Percentiles rank a stretch among this genome's conserved stretches.
Evolutionary conservation across 2,888 invertebrate species (phyloP).

Genomic region (Gastrophysa polygoni): DNA sequence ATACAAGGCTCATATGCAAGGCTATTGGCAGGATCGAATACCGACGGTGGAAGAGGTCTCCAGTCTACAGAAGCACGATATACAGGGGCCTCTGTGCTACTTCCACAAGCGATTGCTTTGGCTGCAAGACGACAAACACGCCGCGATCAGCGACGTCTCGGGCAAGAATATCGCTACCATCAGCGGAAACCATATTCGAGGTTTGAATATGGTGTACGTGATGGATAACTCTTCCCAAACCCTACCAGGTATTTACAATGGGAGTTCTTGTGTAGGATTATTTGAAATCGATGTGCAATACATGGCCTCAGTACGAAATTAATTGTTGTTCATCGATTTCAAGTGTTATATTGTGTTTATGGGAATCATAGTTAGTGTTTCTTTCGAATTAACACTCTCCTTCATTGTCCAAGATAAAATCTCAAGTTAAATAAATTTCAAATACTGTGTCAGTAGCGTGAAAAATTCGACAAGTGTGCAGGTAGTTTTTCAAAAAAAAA

Average conservation of each 20-base stretch:
- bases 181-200: conserved; percentile 68
- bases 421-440: too few species aligned
- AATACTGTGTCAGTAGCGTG: too few species aligned
- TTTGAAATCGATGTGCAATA: too few species aligned
- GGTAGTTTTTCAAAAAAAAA: too few species aligned
- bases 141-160: conserved; percentile 76
- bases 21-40: conserved; percentile 40
- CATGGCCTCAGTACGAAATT: too few species aligned
- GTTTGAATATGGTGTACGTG: conserved; percentile 73
- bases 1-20: conserved; percentile 71
- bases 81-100: conserved; percentile 77
- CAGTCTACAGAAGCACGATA: conserved; percentile 61
- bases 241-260: conserved; percentile 39
- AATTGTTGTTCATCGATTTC: too few species aligned
- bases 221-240: conserved; percentile 68
- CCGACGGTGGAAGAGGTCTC: conserved; percentile 47
- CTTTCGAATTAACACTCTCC: neutral
- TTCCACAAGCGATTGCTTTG: conserved; percentile 83
- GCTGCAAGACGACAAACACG: conserved; percentile 76
- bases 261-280: too few species aligned
- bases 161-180: conserved; percentile 75
- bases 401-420: neutral
- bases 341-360: too few species aligned
- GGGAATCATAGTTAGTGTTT: too few species aligned
- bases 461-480: too few species aligned